Evolutionary conservation across 2,113 vertebrate genomes (phyloP), one percentile per base, ranked within the genome.

Genomic region (Andinoacara biseriatus): DNA sequence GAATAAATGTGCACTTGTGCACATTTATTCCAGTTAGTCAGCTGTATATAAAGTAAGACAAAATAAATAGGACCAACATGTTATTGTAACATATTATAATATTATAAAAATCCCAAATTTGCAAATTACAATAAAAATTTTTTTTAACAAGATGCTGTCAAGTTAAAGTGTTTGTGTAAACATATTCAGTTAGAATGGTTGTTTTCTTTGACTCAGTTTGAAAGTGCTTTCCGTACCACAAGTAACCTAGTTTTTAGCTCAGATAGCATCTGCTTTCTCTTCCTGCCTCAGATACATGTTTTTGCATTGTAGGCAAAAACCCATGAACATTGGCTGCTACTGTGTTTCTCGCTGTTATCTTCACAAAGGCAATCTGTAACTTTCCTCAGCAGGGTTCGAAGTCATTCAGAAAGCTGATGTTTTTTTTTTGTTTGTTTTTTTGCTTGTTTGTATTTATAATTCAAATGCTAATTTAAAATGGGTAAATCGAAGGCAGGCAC

Each of bases 191-290:
- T 31, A 31, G 10, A 52, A 52, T 31, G 65, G 10, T 10, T 31
- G 65, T 69, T 29, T 24, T 49, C 24, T 43, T 43, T 69, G 63
- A 69, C 26, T 69, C 26, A 69, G 20, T 69, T 69, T 29, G 63
- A 69, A 49, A 69, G 49, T 52, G 20, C 67, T 58, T 54, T 75
- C 59, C n/a, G 43, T 1, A 60, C 18, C 52, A 20, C 33, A 56
- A 79, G 14, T 40, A 24, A 78, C 79, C 65, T 85, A 20, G 3
- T 80, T 86, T 83, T 61, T 26, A 18, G 5, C 43, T 72, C 46
- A 20, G 76, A 86, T 81, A 40, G 15, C 75, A 65, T 82, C 58
- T 82, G 31, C 63, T 89, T 11, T 84, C 74, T 88, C 83, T 87
- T 92, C 81, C 89, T 89, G 58, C 74, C 60, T 67, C 8, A 43